Evolutionary conservation across 2,113 vertebrate genomes (phyloP).

Genomic region (Phrynocephalus versicolor): DNA sequence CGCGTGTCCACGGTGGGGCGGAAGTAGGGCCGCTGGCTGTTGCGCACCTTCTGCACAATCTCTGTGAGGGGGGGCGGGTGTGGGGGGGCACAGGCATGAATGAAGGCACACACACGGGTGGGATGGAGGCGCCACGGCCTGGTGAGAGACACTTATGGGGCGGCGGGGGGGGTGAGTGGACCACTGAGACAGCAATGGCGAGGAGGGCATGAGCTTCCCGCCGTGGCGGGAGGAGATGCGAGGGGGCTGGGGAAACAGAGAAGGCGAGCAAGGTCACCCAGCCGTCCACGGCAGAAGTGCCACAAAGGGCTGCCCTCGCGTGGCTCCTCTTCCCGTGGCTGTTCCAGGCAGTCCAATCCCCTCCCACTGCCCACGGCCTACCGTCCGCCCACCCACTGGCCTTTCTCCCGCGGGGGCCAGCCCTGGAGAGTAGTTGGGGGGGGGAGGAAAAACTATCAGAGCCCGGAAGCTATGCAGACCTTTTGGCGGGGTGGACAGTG

Average conservation of each 20-base stretch:
- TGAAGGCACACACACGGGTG: background rate
- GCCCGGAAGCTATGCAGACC: no score
- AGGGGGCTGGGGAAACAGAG: background rate
- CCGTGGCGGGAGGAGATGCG: background rate
- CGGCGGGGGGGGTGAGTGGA: background rate
- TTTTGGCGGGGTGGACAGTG: no score
- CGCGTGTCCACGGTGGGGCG: constrained; percentile 88
- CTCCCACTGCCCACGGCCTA: no score
- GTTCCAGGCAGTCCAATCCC: background rate
- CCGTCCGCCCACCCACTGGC: rapidly evolving
- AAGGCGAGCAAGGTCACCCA: background rate
- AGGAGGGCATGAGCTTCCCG: background rate
- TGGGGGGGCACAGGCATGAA: constrained; percentile 23
- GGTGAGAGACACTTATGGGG: background rate
- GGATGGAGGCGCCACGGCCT: background rate
- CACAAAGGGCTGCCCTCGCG: background rate
- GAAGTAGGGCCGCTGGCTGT: constrained; percentile 93
- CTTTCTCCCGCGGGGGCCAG: no score
- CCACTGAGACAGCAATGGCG: background rate
- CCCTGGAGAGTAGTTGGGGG: no score
- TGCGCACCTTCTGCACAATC: constrained; percentile 96
- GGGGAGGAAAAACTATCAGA: no score
- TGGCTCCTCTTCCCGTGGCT: no score
- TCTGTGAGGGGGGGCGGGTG: constrained; percentile 71
- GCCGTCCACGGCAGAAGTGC: background rate